Conservation (phyloP, 2,113 vertebrate genomes). For the Naja naja region DNA sequence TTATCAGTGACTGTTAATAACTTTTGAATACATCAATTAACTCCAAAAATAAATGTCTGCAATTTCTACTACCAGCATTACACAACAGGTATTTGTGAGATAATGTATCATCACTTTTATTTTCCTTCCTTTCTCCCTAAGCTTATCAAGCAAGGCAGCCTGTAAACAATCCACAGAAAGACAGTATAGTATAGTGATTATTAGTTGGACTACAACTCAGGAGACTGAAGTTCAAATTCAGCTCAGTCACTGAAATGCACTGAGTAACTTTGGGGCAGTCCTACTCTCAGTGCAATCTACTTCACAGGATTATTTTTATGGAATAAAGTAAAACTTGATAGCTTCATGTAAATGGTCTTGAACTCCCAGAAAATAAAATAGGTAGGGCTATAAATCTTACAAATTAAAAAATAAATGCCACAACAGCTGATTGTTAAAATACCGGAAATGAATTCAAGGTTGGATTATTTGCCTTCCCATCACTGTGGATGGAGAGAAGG, state of each 20-base stretch:
- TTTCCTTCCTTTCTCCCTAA: not conserved
- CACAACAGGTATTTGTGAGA: not conserved
- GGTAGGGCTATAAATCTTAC: not conserved
- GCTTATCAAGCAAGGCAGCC: not conserved
- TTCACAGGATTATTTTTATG: not conserved
- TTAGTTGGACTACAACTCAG: not conserved
- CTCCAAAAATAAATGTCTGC: not conserved
- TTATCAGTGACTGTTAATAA: conserved; percentile 10
- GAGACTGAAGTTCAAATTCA: not conserved
- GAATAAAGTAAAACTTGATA: not conserved
- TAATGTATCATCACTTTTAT: not conserved
- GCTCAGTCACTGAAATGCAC: not conserved
- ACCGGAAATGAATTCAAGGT: not conserved
- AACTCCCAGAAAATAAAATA: not conserved
- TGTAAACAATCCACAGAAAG: not conserved
- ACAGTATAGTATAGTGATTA: not conserved
- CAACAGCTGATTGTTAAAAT: not conserved
- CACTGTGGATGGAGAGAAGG: not conserved
- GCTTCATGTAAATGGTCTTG: not conserved
- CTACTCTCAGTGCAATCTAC: not conserved
- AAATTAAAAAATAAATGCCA: not conserved
- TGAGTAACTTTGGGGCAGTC: not conserved
- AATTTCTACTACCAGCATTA: not conserved
- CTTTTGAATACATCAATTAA: not conserved
- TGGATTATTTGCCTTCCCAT: not conserved